These are phyloP conservation scores for Pristionchus pacificus DNA, from an alignment of 1,140 invertebrate species.

Conservation along the genomic window DNA sequence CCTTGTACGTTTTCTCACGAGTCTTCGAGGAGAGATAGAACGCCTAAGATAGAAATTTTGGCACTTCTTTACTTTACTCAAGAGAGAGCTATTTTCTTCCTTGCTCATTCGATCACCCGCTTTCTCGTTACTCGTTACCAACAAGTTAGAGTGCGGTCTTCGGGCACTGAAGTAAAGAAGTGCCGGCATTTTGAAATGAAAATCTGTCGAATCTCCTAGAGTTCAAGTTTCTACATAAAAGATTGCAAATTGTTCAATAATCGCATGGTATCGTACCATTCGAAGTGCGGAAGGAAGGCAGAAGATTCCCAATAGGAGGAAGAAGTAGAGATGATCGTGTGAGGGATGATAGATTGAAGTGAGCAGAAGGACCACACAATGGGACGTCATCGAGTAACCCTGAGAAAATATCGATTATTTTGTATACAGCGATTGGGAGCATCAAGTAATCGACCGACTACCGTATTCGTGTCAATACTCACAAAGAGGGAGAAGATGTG, in stretches of 20 bases:
- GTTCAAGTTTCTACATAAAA: not conserved
- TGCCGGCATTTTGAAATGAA: slow-evolving; percentile 11
- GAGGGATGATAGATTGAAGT: slow-evolving; percentile 25
- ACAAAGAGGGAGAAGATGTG: slow-evolving; percentile 24
- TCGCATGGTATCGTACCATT: slow-evolving; percentile 11
- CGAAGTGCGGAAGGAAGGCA: slow-evolving; percentile 21
- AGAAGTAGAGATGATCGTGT: slow-evolving; percentile 28
- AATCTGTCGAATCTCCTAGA: not conserved
- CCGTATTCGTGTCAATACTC: not conserved
- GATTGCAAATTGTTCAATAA: too few species aligned
- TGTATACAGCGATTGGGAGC: not conserved
- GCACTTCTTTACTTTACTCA: not conserved
- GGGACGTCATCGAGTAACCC: slow-evolving; percentile 29
- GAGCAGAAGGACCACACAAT: slow-evolving; percentile 23
- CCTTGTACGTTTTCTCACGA: not conserved
- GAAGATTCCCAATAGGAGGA: slow-evolving; percentile 12
- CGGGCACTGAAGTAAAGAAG: slow-evolving; percentile 17
- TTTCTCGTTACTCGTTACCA: slow-evolving; percentile 9
- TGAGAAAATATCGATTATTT: slow-evolving; percentile 5
- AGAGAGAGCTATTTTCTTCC: slow-evolving; percentile 2
- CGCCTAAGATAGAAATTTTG: not conserved
- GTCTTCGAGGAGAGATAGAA: not conserved
- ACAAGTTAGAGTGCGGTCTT: too few species aligned
- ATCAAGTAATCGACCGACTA: not conserved
- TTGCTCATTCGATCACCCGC: too few species aligned